Base-by-base conservation (phyloP, 2,113 vertebrate species). In the Cyrtonyx montezumae region DNA sequence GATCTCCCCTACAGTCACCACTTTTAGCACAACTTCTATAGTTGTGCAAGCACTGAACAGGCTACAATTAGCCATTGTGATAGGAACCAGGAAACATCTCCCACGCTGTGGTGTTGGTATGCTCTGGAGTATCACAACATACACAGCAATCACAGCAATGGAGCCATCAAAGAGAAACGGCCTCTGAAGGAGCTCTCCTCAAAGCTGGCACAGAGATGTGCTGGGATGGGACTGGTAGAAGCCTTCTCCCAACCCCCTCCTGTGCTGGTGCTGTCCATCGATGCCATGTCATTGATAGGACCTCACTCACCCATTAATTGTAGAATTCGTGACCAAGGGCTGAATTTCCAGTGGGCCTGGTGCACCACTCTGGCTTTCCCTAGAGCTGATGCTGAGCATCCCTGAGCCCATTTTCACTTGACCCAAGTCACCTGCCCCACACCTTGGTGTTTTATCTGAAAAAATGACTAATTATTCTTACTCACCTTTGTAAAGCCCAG, bases 381-480 rank as follows among this genome's bases (percentile, higher is more conserved):
- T 30, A 19, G 12, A 53, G 53, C 40, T 62, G 84, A 43, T 42
- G 67, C 87, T 77, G 67, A 88, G 58, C 81, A 40, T 37, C 87
- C 67, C 53, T 0, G 0, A 93, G 67, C 74, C 51, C 32, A 3
- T 79, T 89, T 91, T 63, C 71, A 21, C 75, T 62, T 10, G 61
- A 37, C 51, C 62, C 56, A 46, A 87, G 48, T 17, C 75, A 75
- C 79, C 71, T 83, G 81, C 75, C 87, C 81, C 59, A 49, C 43
- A 77, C 37, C 91, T 85, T 1, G 0, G 17, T 45, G 25, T 53
- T 88, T 90, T 45, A 53, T 48, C 77, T 36, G 62, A 84, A 53
- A 53, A 93, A 84, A 81, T 58, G 40, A 90, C 91, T 93, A 81
- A 85, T 94, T 95, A 87, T 81, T 81, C 84, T 73, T 45, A 55